Conservation (phyloP, 2,113 vertebrate genomes). For the Percopsis transmontana region DNA sequence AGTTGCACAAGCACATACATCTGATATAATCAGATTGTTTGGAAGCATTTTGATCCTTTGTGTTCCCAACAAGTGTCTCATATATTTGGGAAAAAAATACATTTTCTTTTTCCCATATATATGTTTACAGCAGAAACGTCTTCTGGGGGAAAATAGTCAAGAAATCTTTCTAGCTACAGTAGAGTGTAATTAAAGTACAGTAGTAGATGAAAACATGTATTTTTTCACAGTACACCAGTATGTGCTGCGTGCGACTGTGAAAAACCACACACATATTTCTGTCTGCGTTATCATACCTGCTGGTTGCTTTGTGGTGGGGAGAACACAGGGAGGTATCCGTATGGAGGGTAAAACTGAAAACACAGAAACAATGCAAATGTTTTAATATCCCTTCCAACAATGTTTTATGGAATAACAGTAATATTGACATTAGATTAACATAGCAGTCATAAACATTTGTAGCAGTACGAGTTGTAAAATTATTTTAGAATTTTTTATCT, state of each 20-base stretch:
- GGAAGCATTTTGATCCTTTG: slow-evolving; percentile 18
- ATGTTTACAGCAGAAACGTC: slow-evolving; percentile 22
- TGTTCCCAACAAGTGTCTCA: slow-evolving; percentile 27
- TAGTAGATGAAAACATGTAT: slow-evolving; percentile 15
- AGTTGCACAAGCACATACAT: slow-evolving; percentile 21
- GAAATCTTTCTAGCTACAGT: slow-evolving; percentile 16
- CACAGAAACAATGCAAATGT: background rate
- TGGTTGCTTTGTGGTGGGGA: slow-evolving; percentile 48
- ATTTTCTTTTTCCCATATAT: slow-evolving; percentile 1
- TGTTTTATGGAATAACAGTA: background rate
- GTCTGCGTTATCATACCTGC: slow-evolving; percentile 45
- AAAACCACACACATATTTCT: slow-evolving; percentile 15
- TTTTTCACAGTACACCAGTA: background rate
- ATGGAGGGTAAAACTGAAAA: slow-evolving; percentile 52
- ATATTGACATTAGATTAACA: background rate
- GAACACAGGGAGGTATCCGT: slow-evolving; percentile 51
- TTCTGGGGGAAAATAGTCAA: background rate
- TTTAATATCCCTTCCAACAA: background rate
- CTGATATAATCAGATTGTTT: background rate
- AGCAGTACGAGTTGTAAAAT: no score
- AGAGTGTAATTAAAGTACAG: slow-evolving; percentile 9
- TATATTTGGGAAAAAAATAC: slow-evolving; percentile 11
- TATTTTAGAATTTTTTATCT: no score
- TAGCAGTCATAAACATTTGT: no score
- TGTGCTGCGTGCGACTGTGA: slow-evolving; percentile 3